A percentile compares a stretch with the other conserved stretches of the same genome.
phyloP scores from a whole-genome alignment of 1,140 invertebrate genomes.

The Trichonephila clavata region DNA sequence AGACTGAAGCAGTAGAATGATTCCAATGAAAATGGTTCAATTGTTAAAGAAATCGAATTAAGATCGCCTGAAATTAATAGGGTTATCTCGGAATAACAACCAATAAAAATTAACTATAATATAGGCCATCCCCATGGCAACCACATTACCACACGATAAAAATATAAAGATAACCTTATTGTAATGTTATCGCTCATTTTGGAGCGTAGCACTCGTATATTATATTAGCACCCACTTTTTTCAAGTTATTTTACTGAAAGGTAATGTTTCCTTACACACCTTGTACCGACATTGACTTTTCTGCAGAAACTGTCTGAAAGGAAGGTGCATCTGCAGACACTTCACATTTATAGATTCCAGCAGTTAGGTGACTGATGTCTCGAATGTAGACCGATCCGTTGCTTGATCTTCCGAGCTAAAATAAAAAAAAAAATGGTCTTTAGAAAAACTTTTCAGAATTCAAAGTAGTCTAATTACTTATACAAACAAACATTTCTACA shows the following conservation, averaged over 20 bases:
- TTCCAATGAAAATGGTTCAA: no score
- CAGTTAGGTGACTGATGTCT: conserved; percentile 72
- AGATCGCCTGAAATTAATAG: no score
- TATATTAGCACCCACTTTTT: not conserved
- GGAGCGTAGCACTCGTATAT: not conserved
- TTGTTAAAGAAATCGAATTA: no score
- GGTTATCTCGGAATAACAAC: no score
- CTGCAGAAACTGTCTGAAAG: conserved; percentile 89
- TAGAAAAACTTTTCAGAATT: not conserved
- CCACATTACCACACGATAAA: no score
- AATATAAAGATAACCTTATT: no score
- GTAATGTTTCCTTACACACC: conserved; percentile 82
- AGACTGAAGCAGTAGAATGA: no score
- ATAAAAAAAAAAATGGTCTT: conserved; percentile 2
- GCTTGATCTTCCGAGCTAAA: conserved; percentile 69
- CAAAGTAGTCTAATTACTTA: not conserved
- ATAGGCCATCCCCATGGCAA: no score
- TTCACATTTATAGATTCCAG: conserved; percentile 87
- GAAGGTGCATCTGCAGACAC: conserved; percentile 89
- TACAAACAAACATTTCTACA: no score
- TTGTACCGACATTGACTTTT: conserved; percentile 87
- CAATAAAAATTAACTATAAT: no score
- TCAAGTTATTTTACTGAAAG: not conserved
- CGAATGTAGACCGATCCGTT: conserved; percentile 77
- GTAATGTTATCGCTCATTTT: no score